Evolutionary conservation across 2,888 invertebrate genomes (phyloP), one percentile per base, ranked within the genome.

Genomic region (Agrotis exclamationis): DNA sequence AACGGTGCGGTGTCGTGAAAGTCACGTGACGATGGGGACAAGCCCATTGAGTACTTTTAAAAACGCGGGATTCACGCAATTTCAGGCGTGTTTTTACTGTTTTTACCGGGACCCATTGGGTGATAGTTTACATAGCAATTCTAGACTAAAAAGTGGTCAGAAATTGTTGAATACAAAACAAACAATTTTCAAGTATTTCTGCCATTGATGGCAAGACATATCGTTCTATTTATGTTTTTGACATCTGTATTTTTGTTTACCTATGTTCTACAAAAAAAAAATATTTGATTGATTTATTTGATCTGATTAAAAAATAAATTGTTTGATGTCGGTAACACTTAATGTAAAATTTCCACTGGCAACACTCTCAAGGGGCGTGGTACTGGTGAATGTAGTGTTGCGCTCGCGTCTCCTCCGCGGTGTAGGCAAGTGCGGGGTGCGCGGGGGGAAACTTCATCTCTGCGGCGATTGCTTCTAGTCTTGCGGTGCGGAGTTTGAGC

Each of bases 401-500:
- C 1, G 93, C 94, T 0, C 79, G 70, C 14, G 72, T 67, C 74
- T 96, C 95, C 3, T 90, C 90, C 0, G 84, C 75, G 0, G 90
- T 85, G 79, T 88, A 94, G 1, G 58, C 51, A 1, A 94, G 84
- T 0, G 91, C 92, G n/a, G 92, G 91, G 75, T 95, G 94, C 0
- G 79, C 48, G 1, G 88, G 70, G 0, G 94, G 90, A 9, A 96
- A 80, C n/a, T 86, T 88, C 71, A 79, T 66, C 44, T 92, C 95
- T 0, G 93, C 95, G 0, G 92, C 91, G 0, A 88, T 70, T 0
- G 90, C 89, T 22, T 92, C 90, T 0, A 96, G 85, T 3, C 96
- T 85, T 28, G 96, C 95, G 0, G 93, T 85, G 0, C 96, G 90
- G 2, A 96, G 75, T 1, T 92, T 86, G 7, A 96, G 70, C 0